phyloP scores from a whole-genome alignment of 2,113 vertebrate genomes.

The Coracopsis vasa region DNA sequence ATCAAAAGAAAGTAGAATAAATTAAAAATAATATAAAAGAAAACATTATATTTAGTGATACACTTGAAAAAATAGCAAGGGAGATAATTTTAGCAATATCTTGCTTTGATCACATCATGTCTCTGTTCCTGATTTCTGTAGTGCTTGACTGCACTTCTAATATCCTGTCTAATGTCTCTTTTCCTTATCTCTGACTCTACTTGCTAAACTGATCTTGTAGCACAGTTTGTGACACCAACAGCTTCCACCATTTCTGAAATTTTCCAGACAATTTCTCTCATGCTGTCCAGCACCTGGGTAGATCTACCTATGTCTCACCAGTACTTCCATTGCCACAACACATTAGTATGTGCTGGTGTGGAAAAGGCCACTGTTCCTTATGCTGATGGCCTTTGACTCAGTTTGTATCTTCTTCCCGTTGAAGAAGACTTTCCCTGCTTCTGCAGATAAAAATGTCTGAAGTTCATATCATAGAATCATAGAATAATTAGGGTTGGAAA shows the following conservation, averaged over 20 bases:
- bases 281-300: not conserved
- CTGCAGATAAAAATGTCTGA: not conserved
- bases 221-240: not conserved
- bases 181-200: not conserved
- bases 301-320: not conserved
- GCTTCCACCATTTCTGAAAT: not conserved
- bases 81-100: not conserved
- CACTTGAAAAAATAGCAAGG: not conserved
- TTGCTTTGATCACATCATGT: not conserved
- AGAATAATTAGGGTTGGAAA: no score
- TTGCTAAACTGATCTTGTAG: not conserved
- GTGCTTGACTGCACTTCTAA: not conserved
- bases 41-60: not conserved
- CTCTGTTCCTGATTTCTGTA: not conserved
- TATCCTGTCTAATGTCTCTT: not conserved
- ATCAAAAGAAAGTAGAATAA: not conserved
- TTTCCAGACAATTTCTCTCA: not conserved
- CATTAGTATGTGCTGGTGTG: rapidly evolving
- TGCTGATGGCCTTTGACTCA: not conserved
- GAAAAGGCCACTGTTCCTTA: not conserved
- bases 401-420: not conserved
- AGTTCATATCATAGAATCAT: not conserved
- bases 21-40: not conserved
- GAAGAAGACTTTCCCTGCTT: not conserved
- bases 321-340: not conserved